phyloP scores from a whole-genome alignment of 2,888 invertebrate species.

The Cabera pusaria region DNA sequence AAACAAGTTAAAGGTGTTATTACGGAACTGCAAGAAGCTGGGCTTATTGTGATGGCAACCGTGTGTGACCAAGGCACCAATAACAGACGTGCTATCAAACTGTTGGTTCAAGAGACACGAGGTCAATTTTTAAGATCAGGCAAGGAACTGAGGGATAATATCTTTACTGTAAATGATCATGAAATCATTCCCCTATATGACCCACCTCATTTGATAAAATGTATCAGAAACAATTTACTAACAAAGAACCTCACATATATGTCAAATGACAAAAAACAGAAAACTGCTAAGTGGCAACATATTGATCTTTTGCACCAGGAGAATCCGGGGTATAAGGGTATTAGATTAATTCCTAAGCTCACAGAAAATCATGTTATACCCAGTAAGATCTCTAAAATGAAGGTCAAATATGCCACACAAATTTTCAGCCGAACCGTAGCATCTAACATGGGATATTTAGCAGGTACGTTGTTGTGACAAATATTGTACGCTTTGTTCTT shows the following conservation, averaged over 20 bases:
- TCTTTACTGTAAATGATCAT: background rate
- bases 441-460: slow-evolving; percentile 35
- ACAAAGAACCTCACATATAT: slow-evolving; percentile 27
- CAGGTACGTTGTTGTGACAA: slow-evolving; percentile 27
- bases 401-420: slow-evolving; percentile 36
- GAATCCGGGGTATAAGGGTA: slow-evolving; percentile 4
- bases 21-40: background rate
- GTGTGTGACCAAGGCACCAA: slow-evolving; percentile 35
- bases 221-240: slow-evolving; percentile 32
- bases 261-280: background rate
- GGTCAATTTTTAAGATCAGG: slow-evolving; percentile 12
- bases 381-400: background rate
- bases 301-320: slow-evolving; percentile 13
- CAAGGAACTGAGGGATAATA: background rate
- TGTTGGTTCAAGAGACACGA: slow-evolving; percentile 27
- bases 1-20: no score
- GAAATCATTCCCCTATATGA: slow-evolving; percentile 28
- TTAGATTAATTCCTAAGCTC: slow-evolving; percentile 1
- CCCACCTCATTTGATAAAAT: slow-evolving; percentile 32
- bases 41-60: slow-evolving; percentile 32
- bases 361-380: background rate
- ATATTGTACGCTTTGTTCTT: no score
- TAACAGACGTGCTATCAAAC: slow-evolving; percentile 29
- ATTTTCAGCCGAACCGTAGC: slow-evolving; percentile 38
- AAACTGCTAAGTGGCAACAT: slow-evolving; percentile 37